These are phyloP conservation scores for Gallinago undulata DNA, from an alignment of 2,113 vertebrate genomes.

Conservation along the genomic window DNA sequence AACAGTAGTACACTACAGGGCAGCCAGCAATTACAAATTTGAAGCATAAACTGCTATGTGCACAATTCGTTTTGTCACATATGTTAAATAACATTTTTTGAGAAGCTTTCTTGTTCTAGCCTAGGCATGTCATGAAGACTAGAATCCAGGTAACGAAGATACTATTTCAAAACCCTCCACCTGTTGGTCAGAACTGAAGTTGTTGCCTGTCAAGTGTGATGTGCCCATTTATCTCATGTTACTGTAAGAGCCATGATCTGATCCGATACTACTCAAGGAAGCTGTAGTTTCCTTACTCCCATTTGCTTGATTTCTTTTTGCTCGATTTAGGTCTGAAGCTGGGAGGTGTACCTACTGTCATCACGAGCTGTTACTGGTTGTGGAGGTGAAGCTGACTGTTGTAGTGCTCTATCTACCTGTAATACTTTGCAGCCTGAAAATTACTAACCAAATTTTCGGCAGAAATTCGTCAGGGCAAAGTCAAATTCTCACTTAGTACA, in stretches of 20 bases:
- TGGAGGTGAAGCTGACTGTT: background rate
- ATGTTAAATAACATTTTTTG: background rate
- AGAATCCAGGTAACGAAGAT: background rate
- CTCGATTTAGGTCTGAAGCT: background rate
- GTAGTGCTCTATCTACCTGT: background rate
- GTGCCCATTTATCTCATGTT: background rate
- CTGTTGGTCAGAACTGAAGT: background rate
- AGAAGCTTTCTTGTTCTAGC: background rate
- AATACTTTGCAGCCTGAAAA: background rate
- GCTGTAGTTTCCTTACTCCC: background rate
- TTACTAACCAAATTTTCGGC: background rate
- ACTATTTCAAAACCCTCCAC: background rate
- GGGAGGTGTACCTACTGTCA: background rate
- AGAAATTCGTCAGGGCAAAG: conserved; percentile 16
- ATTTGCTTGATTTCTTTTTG: background rate
- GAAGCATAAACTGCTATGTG: background rate
- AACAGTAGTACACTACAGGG: background rate
- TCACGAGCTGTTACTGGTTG: background rate
- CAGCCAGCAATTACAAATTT: background rate
- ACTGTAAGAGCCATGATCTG: background rate
- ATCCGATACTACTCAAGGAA: background rate
- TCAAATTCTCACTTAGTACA: conserved; percentile 6
- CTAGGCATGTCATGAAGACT: background rate
- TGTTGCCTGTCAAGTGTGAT: background rate
- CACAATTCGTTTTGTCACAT: background rate